phyloP scores from a whole-genome alignment of 2,113 vertebrate species.

The Salvelinus fontinalis region DNA sequence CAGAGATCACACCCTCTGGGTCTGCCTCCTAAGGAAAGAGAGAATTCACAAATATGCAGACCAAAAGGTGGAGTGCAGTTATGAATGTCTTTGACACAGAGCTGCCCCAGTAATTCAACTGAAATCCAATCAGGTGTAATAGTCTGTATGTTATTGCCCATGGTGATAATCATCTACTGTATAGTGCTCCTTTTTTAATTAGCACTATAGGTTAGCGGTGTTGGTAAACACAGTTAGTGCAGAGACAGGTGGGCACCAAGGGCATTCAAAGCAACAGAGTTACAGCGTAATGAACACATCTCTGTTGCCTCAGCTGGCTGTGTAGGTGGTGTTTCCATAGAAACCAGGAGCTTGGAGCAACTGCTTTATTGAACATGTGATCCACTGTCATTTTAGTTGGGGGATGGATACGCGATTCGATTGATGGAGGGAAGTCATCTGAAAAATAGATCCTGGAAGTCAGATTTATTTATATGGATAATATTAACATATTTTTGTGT shows the following conservation, averaged over 20 bases:
- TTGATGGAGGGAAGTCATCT: background rate
- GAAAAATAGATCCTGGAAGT: background rate
- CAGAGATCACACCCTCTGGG: background rate
- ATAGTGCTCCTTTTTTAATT: background rate
- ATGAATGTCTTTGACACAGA: background rate
- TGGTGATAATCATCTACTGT: background rate
- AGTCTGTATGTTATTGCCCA: too few relatives aligned
- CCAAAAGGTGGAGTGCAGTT: background rate
- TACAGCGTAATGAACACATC: slow-evolving; percentile 24
- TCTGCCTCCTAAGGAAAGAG: background rate
- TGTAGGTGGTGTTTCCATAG: slow-evolving; percentile 65
- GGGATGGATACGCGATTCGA: background rate
- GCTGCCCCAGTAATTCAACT: too few relatives aligned
- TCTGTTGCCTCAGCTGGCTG: slow-evolving; percentile 33
- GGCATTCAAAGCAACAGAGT: background rate
- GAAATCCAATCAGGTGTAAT: too few relatives aligned
- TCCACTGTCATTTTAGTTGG: background rate
- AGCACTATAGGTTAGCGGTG: background rate
- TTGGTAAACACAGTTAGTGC: background rate
- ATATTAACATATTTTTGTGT: background rate
- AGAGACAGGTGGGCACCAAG: background rate
- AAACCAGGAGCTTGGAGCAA: slow-evolving; percentile 51
- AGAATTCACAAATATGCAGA: background rate
- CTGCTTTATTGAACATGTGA: background rate
- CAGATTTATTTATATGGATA: background rate